phyloP scores from a whole-genome alignment of 2,888 invertebrate genomes.

The Unio delphinus region DNA sequence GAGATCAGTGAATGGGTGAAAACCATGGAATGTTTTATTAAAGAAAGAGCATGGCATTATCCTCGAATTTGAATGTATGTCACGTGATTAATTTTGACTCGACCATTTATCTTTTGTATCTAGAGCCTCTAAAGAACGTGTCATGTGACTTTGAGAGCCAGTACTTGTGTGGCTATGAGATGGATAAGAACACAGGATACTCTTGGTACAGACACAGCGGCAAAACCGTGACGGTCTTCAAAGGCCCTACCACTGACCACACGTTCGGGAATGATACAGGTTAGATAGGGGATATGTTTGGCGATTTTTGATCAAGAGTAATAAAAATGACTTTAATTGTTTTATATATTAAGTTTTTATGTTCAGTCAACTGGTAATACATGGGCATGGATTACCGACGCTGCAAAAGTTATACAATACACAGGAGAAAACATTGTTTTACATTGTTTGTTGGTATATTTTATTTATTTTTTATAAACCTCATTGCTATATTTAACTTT shows the following conservation, averaged over 20 bases:
- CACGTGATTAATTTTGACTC: background rate
- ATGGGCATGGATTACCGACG: background rate
- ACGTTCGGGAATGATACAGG: conserved; percentile 41
- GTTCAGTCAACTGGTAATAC: background rate
- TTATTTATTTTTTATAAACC: no score
- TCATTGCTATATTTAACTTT: no score
- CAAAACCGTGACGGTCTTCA: conserved; percentile 50
- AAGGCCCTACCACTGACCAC: conserved; percentile 57
- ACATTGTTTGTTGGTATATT: no score
- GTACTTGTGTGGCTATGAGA: conserved; percentile 60
- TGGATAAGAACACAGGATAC: conserved; percentile 22
- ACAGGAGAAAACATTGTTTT: background rate
- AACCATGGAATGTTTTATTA: no score
- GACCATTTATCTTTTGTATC: conserved; percentile 3
- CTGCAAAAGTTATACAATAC: background rate
- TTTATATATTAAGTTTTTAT: background rate
- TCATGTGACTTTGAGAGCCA: conserved; percentile 59
- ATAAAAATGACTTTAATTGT: no score
- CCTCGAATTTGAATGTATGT: no score
- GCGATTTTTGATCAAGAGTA: background rate
- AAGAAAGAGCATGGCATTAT: no score
- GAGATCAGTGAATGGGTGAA: no score
- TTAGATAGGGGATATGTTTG: conserved; percentile 4
- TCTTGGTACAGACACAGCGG: conserved; percentile 42
- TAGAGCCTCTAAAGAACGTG: conserved; percentile 44